Evolutionary conservation across 2,888 invertebrate genomes (phyloP).

Genomic region (Digitonthophagus gazella): DNA sequence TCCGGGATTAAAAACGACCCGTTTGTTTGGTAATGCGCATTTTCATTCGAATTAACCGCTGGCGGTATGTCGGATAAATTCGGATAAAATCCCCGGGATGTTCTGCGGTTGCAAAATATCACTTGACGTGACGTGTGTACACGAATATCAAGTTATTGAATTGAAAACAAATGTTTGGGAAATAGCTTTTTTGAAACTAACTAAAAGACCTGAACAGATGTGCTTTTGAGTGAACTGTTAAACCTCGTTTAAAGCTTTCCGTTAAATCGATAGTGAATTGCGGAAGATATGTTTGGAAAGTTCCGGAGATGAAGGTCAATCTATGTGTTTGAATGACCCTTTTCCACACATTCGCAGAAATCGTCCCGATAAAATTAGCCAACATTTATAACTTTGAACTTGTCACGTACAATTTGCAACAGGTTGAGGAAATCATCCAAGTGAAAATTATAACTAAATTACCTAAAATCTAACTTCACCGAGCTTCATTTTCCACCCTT

Average conservation of each 20-base stretch:
- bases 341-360: not conserved
- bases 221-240: no score
- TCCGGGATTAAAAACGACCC: not conserved
- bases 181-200: not conserved
- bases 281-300: not conserved
- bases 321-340: not conserved
- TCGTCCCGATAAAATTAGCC: not conserved
- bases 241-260: no score
- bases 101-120: not conserved
- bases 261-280: not conserved
- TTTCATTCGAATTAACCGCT: not conserved
- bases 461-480: not conserved
- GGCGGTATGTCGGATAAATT: not conserved
- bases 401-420: not conserved
- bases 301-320: not conserved
- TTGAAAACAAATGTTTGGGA: not conserved
- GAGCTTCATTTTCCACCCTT: not conserved
- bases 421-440: not conserved
- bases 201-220: no score
- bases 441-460: not conserved
- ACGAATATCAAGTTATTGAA: not conserved
- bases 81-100: not conserved
- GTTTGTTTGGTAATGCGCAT: not conserved
- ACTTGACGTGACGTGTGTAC: not conserved
- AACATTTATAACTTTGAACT: not conserved